These are phyloP conservation scores for Halictus rubicundus DNA, from an alignment of 1,140 invertebrate species.

Conservation along the genomic window DNA sequence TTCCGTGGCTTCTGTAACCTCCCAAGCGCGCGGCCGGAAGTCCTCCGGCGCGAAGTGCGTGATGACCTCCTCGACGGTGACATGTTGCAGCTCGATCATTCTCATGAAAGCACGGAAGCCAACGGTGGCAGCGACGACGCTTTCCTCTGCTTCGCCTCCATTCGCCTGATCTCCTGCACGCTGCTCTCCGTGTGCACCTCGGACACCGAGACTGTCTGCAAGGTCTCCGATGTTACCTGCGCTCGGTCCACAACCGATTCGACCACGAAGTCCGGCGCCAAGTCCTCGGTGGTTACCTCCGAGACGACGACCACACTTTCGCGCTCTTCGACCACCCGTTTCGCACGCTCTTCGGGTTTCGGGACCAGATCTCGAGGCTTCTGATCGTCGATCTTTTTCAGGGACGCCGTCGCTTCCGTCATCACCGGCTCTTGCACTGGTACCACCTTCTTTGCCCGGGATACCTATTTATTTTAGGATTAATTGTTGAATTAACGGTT, in stretches of 20 bases:
- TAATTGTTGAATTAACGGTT: too few species aligned
- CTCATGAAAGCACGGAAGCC: slow-evolving; percentile 91
- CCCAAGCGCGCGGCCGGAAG: slow-evolving; percentile 89
- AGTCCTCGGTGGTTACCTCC: slow-evolving; percentile 82
- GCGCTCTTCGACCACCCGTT: slow-evolving; percentile 80
- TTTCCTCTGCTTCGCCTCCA: slow-evolving; percentile 75
- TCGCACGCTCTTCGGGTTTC: slow-evolving; percentile 78
- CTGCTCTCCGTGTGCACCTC: slow-evolving; percentile 76
- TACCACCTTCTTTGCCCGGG: slow-evolving; percentile 79
- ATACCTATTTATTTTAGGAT: slow-evolving; percentile 54
- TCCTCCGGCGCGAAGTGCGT: slow-evolving; percentile 90
- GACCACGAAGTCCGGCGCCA: slow-evolving; percentile 70
- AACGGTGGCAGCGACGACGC: slow-evolving; percentile 86
- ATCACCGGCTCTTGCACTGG: slow-evolving; percentile 82
- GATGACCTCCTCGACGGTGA: slow-evolving; percentile 91
- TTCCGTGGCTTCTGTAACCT: slow-evolving; percentile 85
- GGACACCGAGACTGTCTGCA: slow-evolving; percentile 76
- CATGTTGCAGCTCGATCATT: slow-evolving; percentile 90
- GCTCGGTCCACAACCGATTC: slow-evolving; percentile 69
- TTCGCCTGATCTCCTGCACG: slow-evolving; percentile 78
- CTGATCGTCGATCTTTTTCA: slow-evolving; percentile 83
- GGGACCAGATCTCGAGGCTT: slow-evolving; percentile 76
- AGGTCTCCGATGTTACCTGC: slow-evolving; percentile 68
- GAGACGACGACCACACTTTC: slow-evolving; percentile 82
- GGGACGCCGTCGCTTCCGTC: slow-evolving; percentile 83